A percentile compares a stretch with the other conserved stretches of the same genome.
Evolutionary conservation across 2,113 vertebrate species (phyloP).

Genomic region (Nannospalax galili): DNA sequence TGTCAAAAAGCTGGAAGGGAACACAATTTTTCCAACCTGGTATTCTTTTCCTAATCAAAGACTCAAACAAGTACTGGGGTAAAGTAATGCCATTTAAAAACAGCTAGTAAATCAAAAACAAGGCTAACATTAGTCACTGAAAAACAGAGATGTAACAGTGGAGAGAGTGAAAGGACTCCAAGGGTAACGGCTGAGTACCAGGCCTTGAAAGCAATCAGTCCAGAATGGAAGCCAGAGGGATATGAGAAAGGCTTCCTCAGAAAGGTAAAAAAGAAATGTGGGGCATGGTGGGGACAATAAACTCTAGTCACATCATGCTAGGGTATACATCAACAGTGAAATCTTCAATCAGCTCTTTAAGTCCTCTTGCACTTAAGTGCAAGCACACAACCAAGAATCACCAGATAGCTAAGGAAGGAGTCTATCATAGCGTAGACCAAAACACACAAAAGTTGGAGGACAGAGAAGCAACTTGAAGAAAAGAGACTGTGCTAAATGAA

Average conservation of each 20-base stretch:
- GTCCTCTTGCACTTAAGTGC: neutral
- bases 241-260: neutral
- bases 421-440: neutral
- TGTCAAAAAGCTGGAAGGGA: neutral
- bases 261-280: conserved; percentile 46
- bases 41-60: conserved; percentile 28
- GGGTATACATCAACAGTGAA: neutral
- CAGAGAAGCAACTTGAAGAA: neutral
- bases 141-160: neutral
- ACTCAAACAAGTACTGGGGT: neutral
- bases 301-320: neutral
- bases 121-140: neutral
- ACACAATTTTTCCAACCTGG: neutral
- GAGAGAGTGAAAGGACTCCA: neutral
- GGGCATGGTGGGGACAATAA: neutral
- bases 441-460: neutral
- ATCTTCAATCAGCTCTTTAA: neutral
- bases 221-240: neutral
- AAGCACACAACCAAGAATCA: conserved; percentile 17
- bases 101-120: conserved; percentile 27
- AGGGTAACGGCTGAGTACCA: neutral
- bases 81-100: conserved; percentile 43
- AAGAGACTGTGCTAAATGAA: conserved; percentile 20
- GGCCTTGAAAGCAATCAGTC: neutral
- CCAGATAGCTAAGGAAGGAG: neutral